phyloP scores from a whole-genome alignment of 2,888 invertebrate genomes.

The Zhuqinia jingwanae region DNA sequence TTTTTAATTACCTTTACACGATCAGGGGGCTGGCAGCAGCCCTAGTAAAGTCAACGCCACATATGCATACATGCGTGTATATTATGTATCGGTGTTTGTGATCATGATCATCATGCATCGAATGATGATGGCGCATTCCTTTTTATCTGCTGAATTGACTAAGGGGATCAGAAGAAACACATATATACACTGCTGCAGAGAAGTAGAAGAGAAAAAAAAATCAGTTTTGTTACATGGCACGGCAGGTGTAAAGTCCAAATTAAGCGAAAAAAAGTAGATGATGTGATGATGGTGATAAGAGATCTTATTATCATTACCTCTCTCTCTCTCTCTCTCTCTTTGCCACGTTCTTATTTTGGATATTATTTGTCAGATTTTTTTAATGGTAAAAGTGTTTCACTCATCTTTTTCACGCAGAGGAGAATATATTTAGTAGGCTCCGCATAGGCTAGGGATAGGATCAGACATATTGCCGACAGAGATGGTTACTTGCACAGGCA shows the following conservation, averaged over 20 bases:
- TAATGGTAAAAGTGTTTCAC: conserved; percentile 18
- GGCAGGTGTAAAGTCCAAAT: conserved; percentile 68
- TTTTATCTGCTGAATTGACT: conserved; percentile 39
- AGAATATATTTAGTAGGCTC: conserved; percentile 58
- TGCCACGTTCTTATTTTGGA: conserved; percentile 21
- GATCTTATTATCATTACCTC: conserved; percentile 49
- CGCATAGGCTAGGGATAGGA: conserved; percentile 34
- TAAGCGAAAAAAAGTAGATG: conserved; percentile 62
- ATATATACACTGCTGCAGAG: background rate
- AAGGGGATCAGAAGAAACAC: conserved; percentile 40
- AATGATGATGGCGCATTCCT: conserved; percentile 51
- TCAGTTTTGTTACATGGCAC: conserved; percentile 48
- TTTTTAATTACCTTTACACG: conserved; percentile 71
- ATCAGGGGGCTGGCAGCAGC: conserved; percentile 64
- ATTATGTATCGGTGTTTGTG: background rate
- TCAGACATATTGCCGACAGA: conserved; percentile 60
- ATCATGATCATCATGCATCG: conserved; percentile 16
- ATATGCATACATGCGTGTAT: background rate
- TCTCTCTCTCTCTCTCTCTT: conserved; percentile 8
- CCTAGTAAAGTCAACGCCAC: conserved; percentile 34
- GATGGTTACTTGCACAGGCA: conserved; percentile 4
- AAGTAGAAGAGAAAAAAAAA: conserved; percentile 27
- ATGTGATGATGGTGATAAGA: conserved; percentile 43
- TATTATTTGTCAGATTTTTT: conserved; percentile 17
- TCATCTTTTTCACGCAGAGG: conserved; percentile 39